Evolutionary conservation across 2,113 vertebrate genomes (phyloP).

Genomic region (Antechinus stuartii): DNA sequence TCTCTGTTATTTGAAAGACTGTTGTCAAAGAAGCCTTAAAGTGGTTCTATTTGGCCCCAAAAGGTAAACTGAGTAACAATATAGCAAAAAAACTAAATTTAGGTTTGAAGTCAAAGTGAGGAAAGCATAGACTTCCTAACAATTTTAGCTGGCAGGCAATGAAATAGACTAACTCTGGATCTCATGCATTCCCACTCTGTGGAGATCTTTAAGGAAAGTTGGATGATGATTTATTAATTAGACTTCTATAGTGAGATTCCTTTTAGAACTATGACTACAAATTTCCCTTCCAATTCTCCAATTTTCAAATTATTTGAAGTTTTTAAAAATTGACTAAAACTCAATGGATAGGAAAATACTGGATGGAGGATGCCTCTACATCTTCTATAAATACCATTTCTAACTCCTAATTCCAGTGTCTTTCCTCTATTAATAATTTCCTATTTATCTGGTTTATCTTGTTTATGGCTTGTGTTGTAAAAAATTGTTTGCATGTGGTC

Average conservation of each 20-base stretch:
- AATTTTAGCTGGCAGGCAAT: not conserved
- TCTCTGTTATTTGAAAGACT: not conserved
- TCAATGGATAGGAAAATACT: not conserved
- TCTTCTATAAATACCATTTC: not conserved
- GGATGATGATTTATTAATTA: not conserved
- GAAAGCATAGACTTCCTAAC: not conserved
- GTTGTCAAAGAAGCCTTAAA: not conserved
- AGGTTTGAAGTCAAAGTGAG: not conserved
- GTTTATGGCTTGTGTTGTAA: not conserved
- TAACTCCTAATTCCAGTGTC: not conserved
- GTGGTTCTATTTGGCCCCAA: not conserved
- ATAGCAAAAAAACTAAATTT: not conserved
- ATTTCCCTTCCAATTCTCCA: not conserved
- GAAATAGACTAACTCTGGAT: not conserved
- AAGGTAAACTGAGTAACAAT: not conserved
- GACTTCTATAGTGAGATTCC: not conserved
- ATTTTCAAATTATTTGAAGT: not conserved
- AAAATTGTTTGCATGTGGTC: not conserved
- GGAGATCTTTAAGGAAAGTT: not conserved
- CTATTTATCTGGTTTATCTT: not conserved
- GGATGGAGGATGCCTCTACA: not conserved
- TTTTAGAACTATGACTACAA: not conserved
- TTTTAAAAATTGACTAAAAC: not conserved
- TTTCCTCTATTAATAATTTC: not conserved
- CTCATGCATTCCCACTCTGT: not conserved